Conservation (phyloP, 2,888 invertebrate genomes). For the Clunio marinus region DNA sequence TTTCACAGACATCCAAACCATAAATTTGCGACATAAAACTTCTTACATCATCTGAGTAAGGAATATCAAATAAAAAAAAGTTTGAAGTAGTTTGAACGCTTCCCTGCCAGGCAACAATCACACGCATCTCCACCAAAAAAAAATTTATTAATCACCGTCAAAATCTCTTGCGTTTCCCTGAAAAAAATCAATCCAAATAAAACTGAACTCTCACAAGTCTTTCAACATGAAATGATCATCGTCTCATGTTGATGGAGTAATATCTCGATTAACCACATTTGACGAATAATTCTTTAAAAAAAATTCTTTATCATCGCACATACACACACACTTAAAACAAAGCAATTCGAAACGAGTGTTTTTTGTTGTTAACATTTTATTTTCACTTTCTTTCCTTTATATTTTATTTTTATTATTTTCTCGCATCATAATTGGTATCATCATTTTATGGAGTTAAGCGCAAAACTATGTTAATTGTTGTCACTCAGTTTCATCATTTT, state of each 20-base stretch:
- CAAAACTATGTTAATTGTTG: conserved; percentile 11
- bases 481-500: conserved; percentile 2
- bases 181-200: conserved; percentile 7
- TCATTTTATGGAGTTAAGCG: conserved; percentile 3
- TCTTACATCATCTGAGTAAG: neutral
- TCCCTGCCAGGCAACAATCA: conserved; percentile 10
- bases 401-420: neutral
- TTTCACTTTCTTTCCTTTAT: too few relatives aligned
- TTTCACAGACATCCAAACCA: neutral
- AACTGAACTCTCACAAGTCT: neutral
- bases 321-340: neutral
- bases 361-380: neutral
- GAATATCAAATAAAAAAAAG: neutral
- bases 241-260: neutral
- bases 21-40: neutral
- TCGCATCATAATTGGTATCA: conserved; percentile 6
- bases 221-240: too few relatives aligned
- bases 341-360: neutral
- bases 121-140: neutral
- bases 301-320: neutral
- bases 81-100: conserved; percentile 33
- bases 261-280: neutral
- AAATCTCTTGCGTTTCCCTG: neutral
- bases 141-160: neutral
- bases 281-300: neutral